Percentiles rank a stretch among this genome's conserved stretches.
phyloP scores from a whole-genome alignment of 2,113 vertebrate genomes.

The Bothrops jararaca region DNA sequence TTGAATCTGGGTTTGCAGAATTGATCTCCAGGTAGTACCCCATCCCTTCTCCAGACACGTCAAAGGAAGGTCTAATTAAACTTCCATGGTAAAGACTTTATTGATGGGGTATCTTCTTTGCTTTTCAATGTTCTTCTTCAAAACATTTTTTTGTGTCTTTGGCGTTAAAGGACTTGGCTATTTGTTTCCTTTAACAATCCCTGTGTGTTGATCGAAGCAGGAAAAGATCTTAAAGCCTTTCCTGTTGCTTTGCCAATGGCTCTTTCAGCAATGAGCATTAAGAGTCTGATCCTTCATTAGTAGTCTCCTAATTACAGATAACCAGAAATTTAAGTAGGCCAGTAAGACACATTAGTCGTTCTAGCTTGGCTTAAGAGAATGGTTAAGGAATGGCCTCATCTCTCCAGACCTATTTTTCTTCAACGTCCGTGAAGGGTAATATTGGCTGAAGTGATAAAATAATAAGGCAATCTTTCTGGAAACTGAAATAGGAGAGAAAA shows the following conservation, averaged over 20 bases:
- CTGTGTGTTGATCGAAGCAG: background rate
- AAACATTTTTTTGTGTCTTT: background rate
- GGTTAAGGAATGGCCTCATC: background rate
- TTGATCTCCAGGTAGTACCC: background rate
- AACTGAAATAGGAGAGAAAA: background rate
- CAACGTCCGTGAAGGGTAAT: background rate
- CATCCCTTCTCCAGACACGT: background rate
- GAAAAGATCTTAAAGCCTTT: background rate
- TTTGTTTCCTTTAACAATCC: background rate
- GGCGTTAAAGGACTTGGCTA: background rate
- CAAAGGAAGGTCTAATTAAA: slow-evolving; percentile 3
- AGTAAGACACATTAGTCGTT: background rate
- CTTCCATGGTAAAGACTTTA: background rate
- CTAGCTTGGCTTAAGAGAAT: background rate
- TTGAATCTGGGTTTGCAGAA: background rate
- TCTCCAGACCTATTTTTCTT: background rate
- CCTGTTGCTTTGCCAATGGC: background rate
- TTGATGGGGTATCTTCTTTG: background rate
- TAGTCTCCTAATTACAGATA: slow-evolving; percentile 5
- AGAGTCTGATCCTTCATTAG: slow-evolving; percentile 11
- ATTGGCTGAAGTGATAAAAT: background rate
- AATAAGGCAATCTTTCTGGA: background rate
- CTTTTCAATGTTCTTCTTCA: background rate
- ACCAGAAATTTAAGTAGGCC: background rate
- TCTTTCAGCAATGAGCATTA: background rate